Base-by-base conservation (phyloP, 2,797 vertebrate genomes). In the Labroides dimidiatus region DNA sequence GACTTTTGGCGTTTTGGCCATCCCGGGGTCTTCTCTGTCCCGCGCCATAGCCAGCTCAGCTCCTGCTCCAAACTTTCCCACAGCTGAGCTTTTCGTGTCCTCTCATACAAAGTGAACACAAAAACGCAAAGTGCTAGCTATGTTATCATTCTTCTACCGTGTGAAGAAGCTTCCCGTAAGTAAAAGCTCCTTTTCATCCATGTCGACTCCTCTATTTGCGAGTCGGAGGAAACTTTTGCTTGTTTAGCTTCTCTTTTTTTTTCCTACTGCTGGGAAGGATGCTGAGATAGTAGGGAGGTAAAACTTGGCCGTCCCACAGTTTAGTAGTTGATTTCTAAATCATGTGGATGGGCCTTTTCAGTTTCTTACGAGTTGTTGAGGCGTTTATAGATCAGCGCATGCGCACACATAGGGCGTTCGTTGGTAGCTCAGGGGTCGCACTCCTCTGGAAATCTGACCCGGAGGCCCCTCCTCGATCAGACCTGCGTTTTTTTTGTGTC, bases 81-180 rank as follows among this genome's bases (percentile, higher is more conserved):
- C 91, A 84, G 80, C 92, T 81, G 55, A 64, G 62, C 30, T 78
- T 69, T 55, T 78, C 57, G 53, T 66, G 69, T 81, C 79, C 71
- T 87, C 70, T 67, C 75, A 67, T 39, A 54, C 57, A 47, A 71
- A 64, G n/a, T n/a, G n/a, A n/a, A n/a, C n/a, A n/a, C n/a, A n/a
- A 74, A 58, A 54, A 47, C 63, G 10, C 57, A 60, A 48, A 44
- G 61, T 13, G 4, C 19, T 54, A 20, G 54, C 73, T 89, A 90
- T 69, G 93, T 93, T 57, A 93, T 93, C 93, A 93, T 93, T 81
- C 75, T 84, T 81, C 56, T 10, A 70, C 67, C 78, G 63, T 20
- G 37, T 17, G 57, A 4, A 42, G 14, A 43, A n/a, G 12, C 45
- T 75, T 47, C 30, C 13, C 54, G 24, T 50, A 47, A 36, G 65